Evolutionary conservation across 2,888 invertebrate species (phyloP).

Genomic region (Sclerodermus sp.): DNA sequence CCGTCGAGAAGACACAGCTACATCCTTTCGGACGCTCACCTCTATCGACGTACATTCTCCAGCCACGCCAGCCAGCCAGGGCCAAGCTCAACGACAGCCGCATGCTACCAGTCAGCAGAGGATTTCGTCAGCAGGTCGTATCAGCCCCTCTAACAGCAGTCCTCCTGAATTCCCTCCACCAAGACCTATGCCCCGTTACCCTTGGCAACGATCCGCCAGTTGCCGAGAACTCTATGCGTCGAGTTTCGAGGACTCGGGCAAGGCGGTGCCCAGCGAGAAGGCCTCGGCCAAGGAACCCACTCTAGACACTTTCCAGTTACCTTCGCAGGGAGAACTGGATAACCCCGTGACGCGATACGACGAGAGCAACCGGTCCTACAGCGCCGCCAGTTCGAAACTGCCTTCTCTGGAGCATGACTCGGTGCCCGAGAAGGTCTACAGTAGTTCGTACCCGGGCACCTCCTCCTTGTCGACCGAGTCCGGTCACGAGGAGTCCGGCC

Average conservation of each 20-base stretch:
- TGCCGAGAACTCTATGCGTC: conserved; percentile 81
- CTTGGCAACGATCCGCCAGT: conserved; percentile 80
- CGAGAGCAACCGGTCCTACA: conserved; percentile 68
- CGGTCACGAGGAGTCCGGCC: conserved; percentile 64
- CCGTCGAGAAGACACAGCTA: conserved; percentile 66
- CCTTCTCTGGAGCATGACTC: conserved; percentile 70
- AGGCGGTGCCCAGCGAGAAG: conserved; percentile 61
- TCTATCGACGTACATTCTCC: conserved; percentile 62
- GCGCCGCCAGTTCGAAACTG: conserved; percentile 65
- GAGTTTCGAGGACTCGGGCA: conserved; percentile 72
- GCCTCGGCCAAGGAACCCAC: conserved; percentile 21
- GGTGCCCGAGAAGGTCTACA: conserved; percentile 74
- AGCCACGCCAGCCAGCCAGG: conserved; percentile 62
- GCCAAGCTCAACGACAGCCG: conserved; percentile 41
- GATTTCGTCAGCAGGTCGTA: conserved; percentile 58
- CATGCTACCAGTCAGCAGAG: conserved; percentile 44
- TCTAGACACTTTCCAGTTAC: conserved; percentile 45
- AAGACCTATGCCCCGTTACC: conserved; percentile 58
- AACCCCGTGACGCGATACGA: conserved; percentile 75
- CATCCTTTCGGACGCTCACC: conserved; percentile 63
- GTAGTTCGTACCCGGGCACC: conserved; percentile 84
- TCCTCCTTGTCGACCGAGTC: conserved; percentile 68
- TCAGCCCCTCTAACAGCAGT: conserved; percentile 59
- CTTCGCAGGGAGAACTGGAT: conserved; percentile 62
- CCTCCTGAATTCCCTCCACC: conserved; percentile 56